phyloP scores from a whole-genome alignment of 2,113 vertebrate genomes.

The Amphilophus citrinellus region DNA sequence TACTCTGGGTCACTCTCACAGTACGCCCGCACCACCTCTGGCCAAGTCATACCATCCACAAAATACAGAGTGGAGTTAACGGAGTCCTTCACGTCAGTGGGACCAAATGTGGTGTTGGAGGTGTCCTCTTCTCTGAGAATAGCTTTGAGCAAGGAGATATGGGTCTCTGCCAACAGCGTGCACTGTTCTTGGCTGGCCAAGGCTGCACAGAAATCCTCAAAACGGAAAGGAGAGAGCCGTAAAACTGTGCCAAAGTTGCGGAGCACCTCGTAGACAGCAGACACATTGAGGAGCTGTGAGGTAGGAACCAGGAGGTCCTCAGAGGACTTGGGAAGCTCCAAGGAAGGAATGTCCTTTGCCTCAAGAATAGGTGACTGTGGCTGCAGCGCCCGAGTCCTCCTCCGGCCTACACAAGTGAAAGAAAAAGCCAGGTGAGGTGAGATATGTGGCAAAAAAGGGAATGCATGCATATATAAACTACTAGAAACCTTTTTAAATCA shows the following conservation, averaged over 20 bases:
- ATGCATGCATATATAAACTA: not conserved
- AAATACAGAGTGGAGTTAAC: slow-evolving; percentile 98
- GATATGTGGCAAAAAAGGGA: not conserved
- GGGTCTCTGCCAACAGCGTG: slow-evolving; percentile 96
- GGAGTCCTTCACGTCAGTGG: slow-evolving; percentile 97
- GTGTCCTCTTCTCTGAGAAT: slow-evolving; percentile 98
- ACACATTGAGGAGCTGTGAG: slow-evolving; percentile 94
- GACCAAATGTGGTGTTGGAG: slow-evolving; percentile 98
- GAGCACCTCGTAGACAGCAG: slow-evolving; percentile 96
- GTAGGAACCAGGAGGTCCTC: slow-evolving; percentile 95
- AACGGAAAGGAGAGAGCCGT: slow-evolving; percentile 96
- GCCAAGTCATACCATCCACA: slow-evolving; percentile 99
- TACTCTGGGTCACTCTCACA: slow-evolving; percentile 97
- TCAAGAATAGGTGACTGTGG: slow-evolving; percentile 93
- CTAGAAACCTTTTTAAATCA: not conserved
- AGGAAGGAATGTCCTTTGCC: slow-evolving; percentile 92
- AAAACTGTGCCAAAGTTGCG: slow-evolving; percentile 97
- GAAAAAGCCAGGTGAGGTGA: slow-evolving; percentile 12
- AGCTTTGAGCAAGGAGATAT: slow-evolving; percentile 94
- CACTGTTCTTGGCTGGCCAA: slow-evolving; percentile 97
- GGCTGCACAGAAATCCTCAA: slow-evolving; percentile 98
- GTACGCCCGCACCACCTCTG: slow-evolving; percentile 95
- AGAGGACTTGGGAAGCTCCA: slow-evolving; percentile 96
- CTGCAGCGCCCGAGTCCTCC: slow-evolving; percentile 86
- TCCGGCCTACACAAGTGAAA: slow-evolving; percentile 81